Evolutionary conservation across 2,797 vertebrate species (phyloP).

Genomic region (Poeciliopsis gracilis): DNA sequence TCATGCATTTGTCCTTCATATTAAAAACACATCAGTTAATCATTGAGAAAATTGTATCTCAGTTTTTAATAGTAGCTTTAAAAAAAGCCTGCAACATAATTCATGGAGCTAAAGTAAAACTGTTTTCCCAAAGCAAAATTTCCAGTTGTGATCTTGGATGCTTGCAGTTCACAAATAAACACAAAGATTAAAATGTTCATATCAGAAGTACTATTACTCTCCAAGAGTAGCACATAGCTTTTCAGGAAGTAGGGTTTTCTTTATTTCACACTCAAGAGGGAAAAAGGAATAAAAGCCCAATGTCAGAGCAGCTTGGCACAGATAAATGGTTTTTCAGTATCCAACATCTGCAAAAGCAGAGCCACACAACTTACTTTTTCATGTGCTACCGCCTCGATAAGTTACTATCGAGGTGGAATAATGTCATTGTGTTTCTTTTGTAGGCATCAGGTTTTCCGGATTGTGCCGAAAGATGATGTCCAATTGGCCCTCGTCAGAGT

Average conservation of each 20-base stretch:
- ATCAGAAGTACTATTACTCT: not conserved
- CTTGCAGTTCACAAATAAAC: too few relatives aligned
- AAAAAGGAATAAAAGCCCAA: not conserved
- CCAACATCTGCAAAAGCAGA: not conserved
- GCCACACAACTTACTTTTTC: not conserved
- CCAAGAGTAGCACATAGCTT: not conserved
- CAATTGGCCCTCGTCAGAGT: constrained; percentile 83
- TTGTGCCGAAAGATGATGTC: constrained; percentile 70
- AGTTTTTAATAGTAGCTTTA: too few relatives aligned
- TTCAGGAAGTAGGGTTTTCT: not conserved
- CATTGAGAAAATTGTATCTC: too few relatives aligned
- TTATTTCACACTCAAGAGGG: not conserved
- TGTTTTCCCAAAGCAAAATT: too few relatives aligned
- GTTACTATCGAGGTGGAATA: not conserved
- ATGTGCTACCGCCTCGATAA: not conserved
- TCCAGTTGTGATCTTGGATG: too few relatives aligned
- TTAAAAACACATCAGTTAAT: too few relatives aligned
- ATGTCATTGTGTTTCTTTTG: not conserved
- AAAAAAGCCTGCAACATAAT: too few relatives aligned
- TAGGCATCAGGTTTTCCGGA: constrained; percentile 91
- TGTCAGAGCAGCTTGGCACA: not conserved
- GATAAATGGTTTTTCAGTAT: not conserved
- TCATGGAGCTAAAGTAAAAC: too few relatives aligned
- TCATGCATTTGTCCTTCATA: too few relatives aligned
- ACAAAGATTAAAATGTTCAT: not conserved